Percentiles rank a stretch among this genome's conserved stretches.
These are phyloP conservation scores for Drosophila formosana DNA, from an alignment of 2,888 invertebrate species.

Conservation along the genomic window DNA sequence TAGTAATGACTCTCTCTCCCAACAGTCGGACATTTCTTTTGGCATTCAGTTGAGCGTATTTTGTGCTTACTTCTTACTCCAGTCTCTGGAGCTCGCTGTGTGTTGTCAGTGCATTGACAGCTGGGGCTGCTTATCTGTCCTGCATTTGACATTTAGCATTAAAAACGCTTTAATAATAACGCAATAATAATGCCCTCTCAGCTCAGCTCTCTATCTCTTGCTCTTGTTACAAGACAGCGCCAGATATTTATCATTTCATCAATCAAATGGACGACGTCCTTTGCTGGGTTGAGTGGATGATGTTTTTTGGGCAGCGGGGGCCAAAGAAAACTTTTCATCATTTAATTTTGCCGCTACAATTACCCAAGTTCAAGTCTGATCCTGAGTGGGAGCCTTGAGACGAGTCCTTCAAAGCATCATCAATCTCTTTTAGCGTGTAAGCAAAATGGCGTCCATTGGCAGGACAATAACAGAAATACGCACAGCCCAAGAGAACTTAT, in stretches of 20 bases:
- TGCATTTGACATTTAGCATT: constrained; percentile 81
- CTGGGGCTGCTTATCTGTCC: constrained; percentile 79
- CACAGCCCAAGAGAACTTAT: constrained; percentile 63
- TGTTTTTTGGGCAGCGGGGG: constrained; percentile 1
- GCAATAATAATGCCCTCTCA: constrained; percentile 75
- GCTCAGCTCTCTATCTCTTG: constrained; percentile 10
- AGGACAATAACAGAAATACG: constrained; percentile 44
- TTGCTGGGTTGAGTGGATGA: constrained; percentile 18
- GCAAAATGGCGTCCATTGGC: constrained; percentile 70
- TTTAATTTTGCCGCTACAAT: constrained; percentile 74
- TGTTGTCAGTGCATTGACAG: constrained; percentile 69
- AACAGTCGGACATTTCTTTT: constrained; percentile 28
- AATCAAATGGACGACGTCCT: constrained; percentile 66
- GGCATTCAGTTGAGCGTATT: constrained; percentile 51
- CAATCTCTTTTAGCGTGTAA: constrained; percentile 75
- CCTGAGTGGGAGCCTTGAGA: background rate
- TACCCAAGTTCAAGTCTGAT: constrained; percentile 54
- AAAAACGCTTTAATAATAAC: constrained; percentile 81
- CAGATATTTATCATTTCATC: constrained; percentile 82
- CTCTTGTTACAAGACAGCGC: constrained; percentile 57
- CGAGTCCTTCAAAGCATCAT: constrained; percentile 77
- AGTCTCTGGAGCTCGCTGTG: background rate
- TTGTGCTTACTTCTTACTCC: constrained; percentile 19
- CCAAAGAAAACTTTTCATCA: constrained; percentile 75
- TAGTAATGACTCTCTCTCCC: constrained; percentile 71